Base-by-base conservation (phyloP, 2,888 invertebrate species). In the Vanessa cardui region DNA sequence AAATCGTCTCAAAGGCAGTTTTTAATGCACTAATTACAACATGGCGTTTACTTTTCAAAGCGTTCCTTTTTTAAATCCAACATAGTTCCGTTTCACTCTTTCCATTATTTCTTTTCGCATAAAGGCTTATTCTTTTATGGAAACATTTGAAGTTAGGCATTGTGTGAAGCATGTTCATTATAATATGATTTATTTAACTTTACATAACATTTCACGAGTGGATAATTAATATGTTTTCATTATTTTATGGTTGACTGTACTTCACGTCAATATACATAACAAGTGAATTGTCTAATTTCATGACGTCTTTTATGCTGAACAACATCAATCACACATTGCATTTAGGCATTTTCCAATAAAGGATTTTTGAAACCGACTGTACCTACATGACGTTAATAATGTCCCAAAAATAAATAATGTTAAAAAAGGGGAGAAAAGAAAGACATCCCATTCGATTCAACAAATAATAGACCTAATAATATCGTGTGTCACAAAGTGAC, bases 1-100 rank as follows among this genome's bases (percentile, higher is more conserved):
- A 56, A 63, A 68, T 65, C 49, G 54, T 21, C 58, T 60, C 62
- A 65, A 68, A 71, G 65, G 50, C 54, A 47, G 59, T 33, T 56
- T 39, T 60, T 39, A 59, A 31, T 63, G 67, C 44, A 58, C 64
- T 70, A 68, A 70, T 68, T 70, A 65, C 61, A 58, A 50, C 58
- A 62, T 58, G 58, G 62, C 54, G 58, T 54, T 62, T 61, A 59
- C 59, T 63, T 58, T 15, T 54, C 26, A 61, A 33, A 64, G 54
- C 62, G 20, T 52, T 50, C 45, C 64, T 64, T 67, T 60, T 39
- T 67, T 33, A 70, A 67, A 67, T 46, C 45, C 21, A 56, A 50
- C 31, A 20, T 49, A 56, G 56, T 16, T 39, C 18, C 39, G 16
- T 56, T 39, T 56, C 33, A 56, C 16, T 7, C 12, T 56, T 33